Evolutionary conservation across 2,888 invertebrate genomes (phyloP).

Genomic region (Aphrophora alni): DNA sequence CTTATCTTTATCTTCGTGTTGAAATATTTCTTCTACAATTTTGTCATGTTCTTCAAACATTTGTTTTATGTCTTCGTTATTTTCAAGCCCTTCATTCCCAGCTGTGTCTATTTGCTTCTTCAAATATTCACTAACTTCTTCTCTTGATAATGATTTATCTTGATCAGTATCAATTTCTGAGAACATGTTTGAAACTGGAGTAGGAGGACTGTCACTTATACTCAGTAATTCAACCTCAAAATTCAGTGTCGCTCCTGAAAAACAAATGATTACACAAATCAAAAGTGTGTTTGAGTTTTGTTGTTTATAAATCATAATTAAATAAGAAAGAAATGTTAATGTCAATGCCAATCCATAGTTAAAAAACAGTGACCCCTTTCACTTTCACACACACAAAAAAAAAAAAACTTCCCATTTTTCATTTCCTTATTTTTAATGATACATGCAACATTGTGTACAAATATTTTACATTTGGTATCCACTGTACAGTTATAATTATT

Average conservation of each 20-base stretch:
- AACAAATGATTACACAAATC: not conserved
- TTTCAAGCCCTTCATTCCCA: conserved; percentile 66
- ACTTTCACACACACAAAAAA: too few relatives aligned
- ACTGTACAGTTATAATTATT: too few relatives aligned
- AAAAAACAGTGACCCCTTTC: too few relatives aligned
- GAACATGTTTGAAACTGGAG: conserved; percentile 86
- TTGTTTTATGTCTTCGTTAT: conserved; percentile 77
- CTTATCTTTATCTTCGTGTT: conserved; percentile 94
- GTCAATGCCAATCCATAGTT: not conserved
- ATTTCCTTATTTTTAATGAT: too few relatives aligned
- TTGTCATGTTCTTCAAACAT: conserved; percentile 89
- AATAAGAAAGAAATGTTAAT: not conserved
- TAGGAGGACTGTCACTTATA: conserved; percentile 84
- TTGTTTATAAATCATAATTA: not conserved
- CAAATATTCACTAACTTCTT: conserved; percentile 90
- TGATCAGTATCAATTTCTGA: conserved; percentile 90
- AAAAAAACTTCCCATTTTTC: too few relatives aligned
- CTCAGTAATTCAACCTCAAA: conserved; percentile 73
- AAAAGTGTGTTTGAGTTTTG: not conserved
- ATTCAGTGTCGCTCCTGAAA: not conserved
- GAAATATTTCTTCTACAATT: conserved; percentile 94
- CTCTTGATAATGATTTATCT: conserved; percentile 88
- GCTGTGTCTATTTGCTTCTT: conserved; percentile 85
- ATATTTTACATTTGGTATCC: too few relatives aligned
- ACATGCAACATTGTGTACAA: too few relatives aligned